Percentiles rank a stretch among this genome's conserved stretches.
Conservation (phyloP, 2,888 invertebrate genomes). For the Brachylomia viminalis region DNA sequence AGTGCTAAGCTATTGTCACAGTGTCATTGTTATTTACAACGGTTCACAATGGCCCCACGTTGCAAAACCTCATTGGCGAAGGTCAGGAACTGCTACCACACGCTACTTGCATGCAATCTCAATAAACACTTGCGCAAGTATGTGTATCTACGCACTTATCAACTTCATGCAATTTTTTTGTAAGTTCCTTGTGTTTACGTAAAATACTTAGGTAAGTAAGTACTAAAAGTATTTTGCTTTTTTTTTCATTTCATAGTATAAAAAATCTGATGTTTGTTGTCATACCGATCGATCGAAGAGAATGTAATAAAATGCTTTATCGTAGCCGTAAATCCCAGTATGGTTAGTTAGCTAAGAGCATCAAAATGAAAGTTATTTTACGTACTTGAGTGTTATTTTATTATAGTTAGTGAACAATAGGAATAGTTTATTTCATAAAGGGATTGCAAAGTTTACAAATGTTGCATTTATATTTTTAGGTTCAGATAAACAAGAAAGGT, state of each 20-base stretch:
- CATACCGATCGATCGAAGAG: not conserved
- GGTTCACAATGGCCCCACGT: slow-evolving; percentile 33
- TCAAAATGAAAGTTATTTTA: slow-evolving; percentile 26
- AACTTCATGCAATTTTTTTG: slow-evolving; percentile 33
- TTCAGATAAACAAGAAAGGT: too few species aligned
- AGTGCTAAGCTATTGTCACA: slow-evolving; percentile 42
- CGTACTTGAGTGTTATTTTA: not conserved
- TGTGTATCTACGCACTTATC: slow-evolving; percentile 43
- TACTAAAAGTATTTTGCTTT: too few species aligned
- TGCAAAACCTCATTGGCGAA: slow-evolving; percentile 60
- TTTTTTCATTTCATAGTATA: rapidly evolving
- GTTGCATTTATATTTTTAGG: too few species aligned
- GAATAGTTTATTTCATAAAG: too few species aligned
- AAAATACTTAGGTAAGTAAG: too few species aligned
- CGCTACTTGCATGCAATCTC: slow-evolving; percentile 69
- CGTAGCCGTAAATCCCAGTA: not conserved
- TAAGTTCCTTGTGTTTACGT: slow-evolving; percentile 1
- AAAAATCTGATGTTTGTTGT: not conserved
- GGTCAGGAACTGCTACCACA: slow-evolving; percentile 64
- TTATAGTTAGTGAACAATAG: slow-evolving; percentile 10
- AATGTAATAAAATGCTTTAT: slow-evolving; percentile 6
- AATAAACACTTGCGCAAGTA: slow-evolving; percentile 66
- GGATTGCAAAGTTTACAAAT: too few species aligned
- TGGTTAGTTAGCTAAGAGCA: not conserved
- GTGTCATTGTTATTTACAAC: slow-evolving; percentile 15